Conservation (phyloP, 2,113 vertebrate genomes). For the Oryzias javanicus region DNA sequence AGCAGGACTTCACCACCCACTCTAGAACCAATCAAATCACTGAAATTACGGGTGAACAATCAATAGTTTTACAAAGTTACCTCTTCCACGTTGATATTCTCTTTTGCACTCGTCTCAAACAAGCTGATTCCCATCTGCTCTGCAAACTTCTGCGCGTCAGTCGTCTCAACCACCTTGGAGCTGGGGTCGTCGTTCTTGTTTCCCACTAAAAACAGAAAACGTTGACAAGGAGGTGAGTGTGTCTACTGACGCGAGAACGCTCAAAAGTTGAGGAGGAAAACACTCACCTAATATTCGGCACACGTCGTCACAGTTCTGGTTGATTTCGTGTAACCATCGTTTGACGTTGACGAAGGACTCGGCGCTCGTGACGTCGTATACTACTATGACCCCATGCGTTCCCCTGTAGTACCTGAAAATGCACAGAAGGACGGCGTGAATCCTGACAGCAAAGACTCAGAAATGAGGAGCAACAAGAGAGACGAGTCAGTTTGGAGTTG, state of each 20-base stretch:
- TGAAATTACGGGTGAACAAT: too few species aligned
- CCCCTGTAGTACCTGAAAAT: conserved; percentile 92
- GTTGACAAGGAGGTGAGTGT: not conserved
- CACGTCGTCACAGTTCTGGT: conserved; percentile 98
- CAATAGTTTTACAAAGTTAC: conserved; percentile 59
- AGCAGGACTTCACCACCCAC: too few species aligned
- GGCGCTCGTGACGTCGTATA: conserved; percentile 96
- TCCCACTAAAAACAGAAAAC: conserved; percentile 80
- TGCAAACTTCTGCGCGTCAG: conserved; percentile 96
- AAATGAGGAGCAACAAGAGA: too few species aligned
- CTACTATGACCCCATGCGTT: conserved; percentile 97
- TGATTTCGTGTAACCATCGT: conserved; percentile 99
- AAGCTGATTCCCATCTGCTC: conserved; percentile 98
- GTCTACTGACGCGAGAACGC: not conserved
- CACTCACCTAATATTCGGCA: conserved; percentile 95
- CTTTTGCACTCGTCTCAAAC: conserved; percentile 98
- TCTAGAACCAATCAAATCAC: too few species aligned
- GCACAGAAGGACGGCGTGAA: not conserved
- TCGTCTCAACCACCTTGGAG: conserved; percentile 97
- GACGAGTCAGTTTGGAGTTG: too few species aligned
- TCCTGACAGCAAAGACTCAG: not conserved
- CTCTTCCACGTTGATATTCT: conserved; percentile 98
- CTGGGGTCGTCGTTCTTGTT: conserved; percentile 98
- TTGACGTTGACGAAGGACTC: conserved; percentile 99
- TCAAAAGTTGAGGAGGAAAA: not conserved